These are phyloP conservation scores for Pachyramphus minor DNA, from an alignment of 2,113 vertebrate genomes.

Conservation along the genomic window DNA sequence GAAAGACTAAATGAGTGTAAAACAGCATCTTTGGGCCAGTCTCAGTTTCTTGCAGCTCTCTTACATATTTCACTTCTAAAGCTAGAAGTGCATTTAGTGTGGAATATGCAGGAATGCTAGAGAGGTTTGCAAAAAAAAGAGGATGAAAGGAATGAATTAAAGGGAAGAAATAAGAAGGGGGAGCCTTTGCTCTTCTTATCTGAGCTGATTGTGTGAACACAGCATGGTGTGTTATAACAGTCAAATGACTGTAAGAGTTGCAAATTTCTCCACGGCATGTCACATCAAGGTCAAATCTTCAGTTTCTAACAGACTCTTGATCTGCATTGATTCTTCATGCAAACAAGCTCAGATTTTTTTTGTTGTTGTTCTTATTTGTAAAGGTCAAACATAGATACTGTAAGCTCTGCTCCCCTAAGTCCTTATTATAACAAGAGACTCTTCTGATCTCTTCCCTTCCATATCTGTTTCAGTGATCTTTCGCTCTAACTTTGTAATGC, in stretches of 20 bases:
- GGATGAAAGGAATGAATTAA: constrained; percentile 34
- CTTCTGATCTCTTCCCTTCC: neutral
- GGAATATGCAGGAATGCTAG: neutral
- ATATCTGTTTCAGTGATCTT: neutral
- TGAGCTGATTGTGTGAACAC: neutral
- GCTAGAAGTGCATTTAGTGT: neutral
- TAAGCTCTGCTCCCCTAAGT: neutral
- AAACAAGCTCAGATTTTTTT: neutral
- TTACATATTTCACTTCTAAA: neutral
- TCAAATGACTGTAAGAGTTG: constrained; percentile 31
- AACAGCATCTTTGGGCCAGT: neutral
- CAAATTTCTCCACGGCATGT: neutral
- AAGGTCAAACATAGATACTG: neutral
- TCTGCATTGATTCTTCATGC: neutral
- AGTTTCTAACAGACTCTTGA: neutral
- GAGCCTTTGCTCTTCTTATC: neutral
- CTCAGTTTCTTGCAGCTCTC: neutral
- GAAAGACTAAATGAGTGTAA: neutral
- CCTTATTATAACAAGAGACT: neutral
- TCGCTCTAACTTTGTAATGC: neutral
- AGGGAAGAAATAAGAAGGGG: neutral
- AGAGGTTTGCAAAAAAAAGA: neutral
- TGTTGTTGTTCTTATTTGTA: neutral
- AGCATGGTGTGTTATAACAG: neutral
- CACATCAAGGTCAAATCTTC: constrained; percentile 1